Evolutionary conservation across 37 sponge, comb jelly and placozoan species (phyloP).

Genomic region (Cliona cf. orientalis): DNA sequence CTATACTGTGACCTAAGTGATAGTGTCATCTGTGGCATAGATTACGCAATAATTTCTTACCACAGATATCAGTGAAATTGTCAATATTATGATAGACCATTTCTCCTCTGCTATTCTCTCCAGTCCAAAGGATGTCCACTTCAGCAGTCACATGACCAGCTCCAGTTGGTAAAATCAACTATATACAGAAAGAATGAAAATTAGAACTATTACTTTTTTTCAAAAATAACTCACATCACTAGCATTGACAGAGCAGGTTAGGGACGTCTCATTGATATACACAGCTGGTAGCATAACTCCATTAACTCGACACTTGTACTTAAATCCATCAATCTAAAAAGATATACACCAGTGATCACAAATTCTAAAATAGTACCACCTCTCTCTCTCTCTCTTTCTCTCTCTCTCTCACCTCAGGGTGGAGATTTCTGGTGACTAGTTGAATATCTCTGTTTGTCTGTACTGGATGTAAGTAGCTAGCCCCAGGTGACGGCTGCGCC

Average conservation of each 20-base stretch:
- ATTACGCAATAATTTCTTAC: too few relatives aligned
- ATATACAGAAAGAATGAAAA: neutral
- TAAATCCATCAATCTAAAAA: slow-evolving; percentile 29
- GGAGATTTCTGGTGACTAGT: slow-evolving; percentile 52
- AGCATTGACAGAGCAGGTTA: slow-evolving; percentile 1
- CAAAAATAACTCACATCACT: neutral
- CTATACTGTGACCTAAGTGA: too few relatives aligned
- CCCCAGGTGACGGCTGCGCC: neutral
- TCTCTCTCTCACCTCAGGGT: slow-evolving; percentile 7
- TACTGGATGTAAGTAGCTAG: slow-evolving; percentile 43
- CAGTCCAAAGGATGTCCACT: too few relatives aligned
- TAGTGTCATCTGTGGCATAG: too few relatives aligned
- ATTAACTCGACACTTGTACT: slow-evolving; percentile 17
- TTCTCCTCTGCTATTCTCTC: too few relatives aligned
- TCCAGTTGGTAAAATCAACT: neutral
- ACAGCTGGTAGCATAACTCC: neutral
- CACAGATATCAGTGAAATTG: too few relatives aligned
- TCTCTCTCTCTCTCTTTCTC: neutral
- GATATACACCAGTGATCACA: neutral
- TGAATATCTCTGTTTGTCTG: neutral
- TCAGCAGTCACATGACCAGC: neutral
- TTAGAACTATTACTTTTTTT: neutral
- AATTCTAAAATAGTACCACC: too few relatives aligned
- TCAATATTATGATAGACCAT: too few relatives aligned
- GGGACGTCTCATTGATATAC: slow-evolving; percentile 17